Evolutionary conservation across 1,140 invertebrate species (phyloP).

Genomic region (Aphelinus atriplicis): DNA sequence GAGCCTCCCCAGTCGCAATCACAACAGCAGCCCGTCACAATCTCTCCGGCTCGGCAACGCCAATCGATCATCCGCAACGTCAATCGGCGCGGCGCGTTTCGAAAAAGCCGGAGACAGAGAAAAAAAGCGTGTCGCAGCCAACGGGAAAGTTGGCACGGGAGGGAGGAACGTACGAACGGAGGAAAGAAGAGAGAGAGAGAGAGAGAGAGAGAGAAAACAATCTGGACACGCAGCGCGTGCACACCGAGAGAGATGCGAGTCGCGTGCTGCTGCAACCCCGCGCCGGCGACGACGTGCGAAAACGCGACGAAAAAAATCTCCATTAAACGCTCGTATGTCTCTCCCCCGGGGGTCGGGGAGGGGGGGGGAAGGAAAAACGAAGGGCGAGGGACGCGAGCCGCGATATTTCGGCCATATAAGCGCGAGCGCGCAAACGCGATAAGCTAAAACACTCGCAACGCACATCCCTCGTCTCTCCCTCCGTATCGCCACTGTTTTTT

Average conservation of each 20-base stretch:
- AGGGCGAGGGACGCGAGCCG: conserved; percentile 33
- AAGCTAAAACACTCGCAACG: conserved; percentile 62
- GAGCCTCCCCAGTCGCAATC: conserved; percentile 8
- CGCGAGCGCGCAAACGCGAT: conserved; percentile 60
- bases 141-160: too few relatives aligned
- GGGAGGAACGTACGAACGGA: too few relatives aligned
- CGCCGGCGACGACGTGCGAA: conserved; percentile 53
- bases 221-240: conserved; percentile 43
- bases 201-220: conserved; percentile 45
- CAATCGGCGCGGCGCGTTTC: conserved; percentile 45
- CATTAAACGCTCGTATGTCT: conserved; percentile 61
- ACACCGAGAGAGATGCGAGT: too few relatives aligned
- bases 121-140: too few relatives aligned
- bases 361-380: conserved; percentile 43
- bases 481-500: conserved; percentile 21
- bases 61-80: conserved; percentile 50
- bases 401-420: conserved; percentile 55
- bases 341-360: conserved; percentile 50
- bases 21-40: conserved; percentile 32
- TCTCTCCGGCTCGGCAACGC: conserved; percentile 10
- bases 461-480: conserved; percentile 22
- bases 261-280: too few relatives aligned
- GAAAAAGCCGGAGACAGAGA: conserved; percentile 37
- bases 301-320: conserved; percentile 59
- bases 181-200: conserved; percentile 19